phyloP scores from a whole-genome alignment of 2,888 invertebrate species.

The Invenusta paracnida region DNA sequence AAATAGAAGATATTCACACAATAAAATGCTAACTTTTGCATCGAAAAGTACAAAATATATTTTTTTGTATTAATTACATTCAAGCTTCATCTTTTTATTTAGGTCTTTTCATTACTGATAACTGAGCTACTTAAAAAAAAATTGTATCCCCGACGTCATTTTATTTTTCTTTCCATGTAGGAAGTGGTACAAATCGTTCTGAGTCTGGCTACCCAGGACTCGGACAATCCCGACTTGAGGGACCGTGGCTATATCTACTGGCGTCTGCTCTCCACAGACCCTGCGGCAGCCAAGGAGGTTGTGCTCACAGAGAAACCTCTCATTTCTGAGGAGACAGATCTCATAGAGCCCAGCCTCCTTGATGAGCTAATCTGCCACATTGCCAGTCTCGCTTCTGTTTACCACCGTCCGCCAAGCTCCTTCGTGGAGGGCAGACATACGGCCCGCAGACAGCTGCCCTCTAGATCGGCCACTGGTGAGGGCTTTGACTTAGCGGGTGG shows the following conservation, averaged over 20 bases:
- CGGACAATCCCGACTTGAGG: slow-evolving; percentile 94
- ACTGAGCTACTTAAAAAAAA: not conserved
- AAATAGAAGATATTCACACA: no score
- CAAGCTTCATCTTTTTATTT: not conserved
- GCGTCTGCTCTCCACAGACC: slow-evolving; percentile 94
- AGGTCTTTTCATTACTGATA: not conserved
- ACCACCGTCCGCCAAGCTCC: slow-evolving; percentile 96
- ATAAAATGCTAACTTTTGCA: no score
- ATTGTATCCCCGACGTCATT: not conserved
- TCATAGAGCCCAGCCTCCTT: slow-evolving; percentile 88
- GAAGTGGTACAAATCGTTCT: slow-evolving; percentile 86
- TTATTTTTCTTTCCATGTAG: slow-evolving; percentile 58
- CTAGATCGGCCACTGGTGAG: slow-evolving; percentile 17
- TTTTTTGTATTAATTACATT: no score
- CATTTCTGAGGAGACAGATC: slow-evolving; percentile 96
- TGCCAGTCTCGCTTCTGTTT: slow-evolving; percentile 92
- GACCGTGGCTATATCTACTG: slow-evolving; percentile 99
- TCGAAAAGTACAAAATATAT: no score
- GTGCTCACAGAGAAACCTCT: slow-evolving; percentile 96
- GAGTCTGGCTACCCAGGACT: slow-evolving; percentile 66
- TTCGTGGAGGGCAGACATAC: slow-evolving; percentile 59
- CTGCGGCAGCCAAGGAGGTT: slow-evolving; percentile 97
- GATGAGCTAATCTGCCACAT: slow-evolving; percentile 98
- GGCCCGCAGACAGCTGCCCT: slow-evolving; percentile 34
- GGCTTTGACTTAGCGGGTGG: not conserved